A percentile compares a stretch with the other conserved stretches of the same genome.
phyloP scores from a whole-genome alignment of 2,797 vertebrate genomes.

The Rhinophrynus dorsalis region DNA sequence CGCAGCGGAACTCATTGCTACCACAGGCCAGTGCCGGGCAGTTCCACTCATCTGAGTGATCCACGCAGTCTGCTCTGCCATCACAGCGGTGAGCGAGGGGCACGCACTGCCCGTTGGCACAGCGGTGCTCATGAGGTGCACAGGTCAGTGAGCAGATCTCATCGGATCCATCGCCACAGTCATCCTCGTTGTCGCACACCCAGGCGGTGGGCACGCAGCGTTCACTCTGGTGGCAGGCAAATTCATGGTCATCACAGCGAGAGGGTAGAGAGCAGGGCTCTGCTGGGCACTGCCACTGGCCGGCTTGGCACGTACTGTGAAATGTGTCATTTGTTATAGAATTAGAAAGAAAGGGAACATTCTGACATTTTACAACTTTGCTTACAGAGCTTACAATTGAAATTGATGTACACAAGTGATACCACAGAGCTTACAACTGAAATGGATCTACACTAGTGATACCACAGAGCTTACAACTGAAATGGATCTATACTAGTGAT shows the following conservation, averaged over 20 bases:
- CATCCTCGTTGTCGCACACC: constrained; percentile 89
- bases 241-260: constrained; percentile 74
- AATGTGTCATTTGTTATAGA: no score
- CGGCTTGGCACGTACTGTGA: constrained; percentile 75
- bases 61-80: constrained; percentile 76
- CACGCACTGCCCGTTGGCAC: constrained; percentile 75
- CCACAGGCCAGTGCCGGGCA: constrained; percentile 68
- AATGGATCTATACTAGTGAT: no score
- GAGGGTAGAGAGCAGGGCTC: constrained; percentile 59
- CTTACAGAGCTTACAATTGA: no score
- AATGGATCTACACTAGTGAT: no score
- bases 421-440: no score
- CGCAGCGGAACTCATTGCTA: constrained; percentile 71
- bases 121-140: constrained; percentile 71
- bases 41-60: constrained; percentile 81
- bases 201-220: constrained; percentile 81
- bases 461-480: no score
- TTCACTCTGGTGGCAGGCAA: constrained; percentile 65
- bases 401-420: no score
- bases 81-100: constrained; percentile 75
- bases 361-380: no score
- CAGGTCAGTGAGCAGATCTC: constrained; percentile 78
- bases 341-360: no score
- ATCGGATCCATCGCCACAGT: constrained; percentile 87
- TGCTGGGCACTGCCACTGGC: constrained; percentile 73